A percentile compares a stretch with the other conserved stretches of the same genome.
These are phyloP conservation scores for Hydrozoanthus tunicans DNA, from an alignment of 64 coral and sea anemone genomes.

Conservation along the genomic window DNA sequence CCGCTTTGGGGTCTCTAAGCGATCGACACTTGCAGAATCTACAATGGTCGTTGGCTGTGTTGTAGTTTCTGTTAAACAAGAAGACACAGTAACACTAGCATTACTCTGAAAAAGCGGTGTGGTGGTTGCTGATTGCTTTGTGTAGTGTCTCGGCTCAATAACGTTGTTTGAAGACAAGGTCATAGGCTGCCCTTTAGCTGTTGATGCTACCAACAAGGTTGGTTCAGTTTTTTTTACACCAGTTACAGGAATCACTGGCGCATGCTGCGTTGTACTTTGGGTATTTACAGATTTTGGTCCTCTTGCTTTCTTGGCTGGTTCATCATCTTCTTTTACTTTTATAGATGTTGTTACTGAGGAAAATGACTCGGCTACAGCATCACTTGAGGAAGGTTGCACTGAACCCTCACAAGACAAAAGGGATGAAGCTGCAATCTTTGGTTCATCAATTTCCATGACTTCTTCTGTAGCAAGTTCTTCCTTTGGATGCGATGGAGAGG, in stretches of 20 bases:
- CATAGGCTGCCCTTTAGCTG: background rate
- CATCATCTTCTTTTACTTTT: background rate
- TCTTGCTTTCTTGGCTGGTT: background rate
- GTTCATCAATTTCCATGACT: conserved; percentile 23
- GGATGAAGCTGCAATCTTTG: background rate
- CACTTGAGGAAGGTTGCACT: background rate
- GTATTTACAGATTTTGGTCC: background rate
- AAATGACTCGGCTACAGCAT: background rate
- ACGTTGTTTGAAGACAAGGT: background rate
- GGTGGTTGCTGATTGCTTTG: background rate
- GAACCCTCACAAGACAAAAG: background rate
- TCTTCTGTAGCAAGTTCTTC: background rate
- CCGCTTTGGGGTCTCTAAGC: background rate
- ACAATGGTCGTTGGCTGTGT: background rate
- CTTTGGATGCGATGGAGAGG: background rate
- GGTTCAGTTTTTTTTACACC: background rate
- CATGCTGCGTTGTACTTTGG: background rate
- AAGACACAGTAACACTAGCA: background rate
- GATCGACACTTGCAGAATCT: background rate
- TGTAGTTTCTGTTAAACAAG: background rate
- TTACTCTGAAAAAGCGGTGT: background rate
- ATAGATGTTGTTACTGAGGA: background rate
- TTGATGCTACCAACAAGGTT: background rate
- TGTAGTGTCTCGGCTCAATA: background rate
- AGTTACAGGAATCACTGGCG: background rate